Evolutionary conservation across 2,113 vertebrate species (phyloP), one percentile per base, ranked within the genome.

Genomic region (Asarcornis scutulata): DNA sequence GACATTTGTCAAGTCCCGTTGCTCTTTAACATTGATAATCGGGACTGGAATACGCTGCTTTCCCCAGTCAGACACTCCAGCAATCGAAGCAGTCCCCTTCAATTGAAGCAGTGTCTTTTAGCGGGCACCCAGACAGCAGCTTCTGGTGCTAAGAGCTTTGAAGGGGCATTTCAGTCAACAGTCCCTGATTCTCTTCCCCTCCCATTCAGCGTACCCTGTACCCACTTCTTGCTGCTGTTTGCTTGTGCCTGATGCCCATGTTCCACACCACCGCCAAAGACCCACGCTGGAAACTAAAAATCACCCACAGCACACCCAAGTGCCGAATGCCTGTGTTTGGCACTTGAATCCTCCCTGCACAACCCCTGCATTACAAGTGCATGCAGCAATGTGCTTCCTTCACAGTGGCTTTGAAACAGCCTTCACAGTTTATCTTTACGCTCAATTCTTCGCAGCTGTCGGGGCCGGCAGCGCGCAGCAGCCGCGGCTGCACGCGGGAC

Each of bases 361-460:
- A 64, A 3, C n/a, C 56, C 78, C 90, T 69, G 88, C 73, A 32
- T 66, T 36, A 87, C 83, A 67, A 64, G 71, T 86, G 93, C 64
- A 34, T 67, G 88, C 77, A 95, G 93, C 83, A 75, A 93, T 90
- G 82, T 67, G 66, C 36, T 93, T 86, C 55, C 86, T 56, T 83
- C n/a, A 69, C 89, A 93, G 78, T 95, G 91, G 97, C 96, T 94
- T 95, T 93, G 95, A 80, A 80, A 83, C 48, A 40, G 92, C 95
- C 95, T 97, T 97, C 95, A 93, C 97, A 97, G 97, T 97, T 97
- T 97, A 96, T 97, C 92, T 97, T 97, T 79, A 74, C 46, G 73
- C 92, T 86, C 90, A 91, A 91, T 80, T 89, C 74, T 59, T 64
- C 40, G 74, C 97, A 98, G 97, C 97, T 98, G 97, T 97, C 10